Evolutionary conservation across 2,113 vertebrate genomes (phyloP).

Genomic region (Galemys pyrenaicus): DNA sequence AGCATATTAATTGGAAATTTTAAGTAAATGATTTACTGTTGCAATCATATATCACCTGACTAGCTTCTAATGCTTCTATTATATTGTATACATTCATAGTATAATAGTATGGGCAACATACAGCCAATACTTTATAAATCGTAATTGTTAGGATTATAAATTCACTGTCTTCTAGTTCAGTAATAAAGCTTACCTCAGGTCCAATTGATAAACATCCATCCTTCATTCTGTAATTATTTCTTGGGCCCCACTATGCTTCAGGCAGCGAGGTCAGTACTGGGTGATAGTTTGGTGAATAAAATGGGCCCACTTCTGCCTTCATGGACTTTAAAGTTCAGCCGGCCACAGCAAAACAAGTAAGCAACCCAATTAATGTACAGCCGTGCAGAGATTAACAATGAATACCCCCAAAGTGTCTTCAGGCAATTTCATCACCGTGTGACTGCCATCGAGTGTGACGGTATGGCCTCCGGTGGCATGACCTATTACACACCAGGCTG

Average conservation of each 20-base stretch:
- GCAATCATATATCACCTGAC: neutral
- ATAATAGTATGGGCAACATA: neutral
- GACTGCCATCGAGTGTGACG: too few species aligned
- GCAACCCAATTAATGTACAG: neutral
- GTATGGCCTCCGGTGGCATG: accelerated
- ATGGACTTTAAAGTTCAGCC: neutral
- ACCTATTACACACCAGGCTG: neutral
- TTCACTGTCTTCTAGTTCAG: neutral
- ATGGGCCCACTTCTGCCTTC: neutral
- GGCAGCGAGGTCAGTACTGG: neutral
- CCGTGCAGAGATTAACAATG: neutral
- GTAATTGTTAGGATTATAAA: neutral
- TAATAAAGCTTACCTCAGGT: neutral
- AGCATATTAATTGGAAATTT: neutral
- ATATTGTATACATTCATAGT: neutral
- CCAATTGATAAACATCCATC: neutral
- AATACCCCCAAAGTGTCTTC: neutral
- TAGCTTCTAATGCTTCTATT: neutral
- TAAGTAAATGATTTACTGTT: neutral
- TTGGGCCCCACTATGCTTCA: neutral
- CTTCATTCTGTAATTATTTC: neutral
- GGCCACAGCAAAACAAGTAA: neutral
- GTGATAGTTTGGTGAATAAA: neutral
- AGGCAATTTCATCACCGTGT: neutral
- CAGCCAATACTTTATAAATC: neutral